Percentiles rank a stretch among this genome's conserved stretches.
phyloP scores from a whole-genome alignment of 1,140 invertebrate species.

The Diorhabda carinulata region DNA sequence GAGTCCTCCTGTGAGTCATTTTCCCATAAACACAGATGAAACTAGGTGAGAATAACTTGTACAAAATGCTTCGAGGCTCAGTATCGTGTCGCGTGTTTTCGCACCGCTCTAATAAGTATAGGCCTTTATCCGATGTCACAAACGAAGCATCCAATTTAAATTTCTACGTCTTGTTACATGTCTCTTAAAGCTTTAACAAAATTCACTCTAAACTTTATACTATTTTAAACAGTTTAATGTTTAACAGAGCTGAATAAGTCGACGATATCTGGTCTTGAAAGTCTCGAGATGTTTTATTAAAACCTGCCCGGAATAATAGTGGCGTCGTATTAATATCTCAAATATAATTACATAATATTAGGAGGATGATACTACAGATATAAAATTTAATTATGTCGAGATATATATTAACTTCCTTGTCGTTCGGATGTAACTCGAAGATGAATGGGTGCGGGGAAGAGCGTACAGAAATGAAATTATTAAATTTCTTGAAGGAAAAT shows the following conservation, averaged over 20 bases:
- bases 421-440: not conserved
- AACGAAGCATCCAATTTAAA: no score
- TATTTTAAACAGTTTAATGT: not conserved
- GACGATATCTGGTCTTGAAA: not conserved
- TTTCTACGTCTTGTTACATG: no score
- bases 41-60: no score
- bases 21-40: no score
- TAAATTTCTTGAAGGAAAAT: not conserved
- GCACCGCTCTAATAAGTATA: no score
- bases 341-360: not conserved
- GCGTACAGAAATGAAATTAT: not conserved
- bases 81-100: no score
- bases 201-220: not conserved
- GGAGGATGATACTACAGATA: not conserved
- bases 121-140: no score
- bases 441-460: not conserved
- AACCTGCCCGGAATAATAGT: not conserved
- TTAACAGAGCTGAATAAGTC: not conserved
- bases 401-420: not conserved
- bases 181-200: not conserved
- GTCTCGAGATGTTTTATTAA: slow-evolving; percentile 1
- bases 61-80: no score
- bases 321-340: not conserved
- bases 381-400: slow-evolving; percentile 10
- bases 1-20: no score